Evolutionary conservation across 2,113 vertebrate genomes (phyloP).

Genomic region (Trichechus manatus): DNA sequence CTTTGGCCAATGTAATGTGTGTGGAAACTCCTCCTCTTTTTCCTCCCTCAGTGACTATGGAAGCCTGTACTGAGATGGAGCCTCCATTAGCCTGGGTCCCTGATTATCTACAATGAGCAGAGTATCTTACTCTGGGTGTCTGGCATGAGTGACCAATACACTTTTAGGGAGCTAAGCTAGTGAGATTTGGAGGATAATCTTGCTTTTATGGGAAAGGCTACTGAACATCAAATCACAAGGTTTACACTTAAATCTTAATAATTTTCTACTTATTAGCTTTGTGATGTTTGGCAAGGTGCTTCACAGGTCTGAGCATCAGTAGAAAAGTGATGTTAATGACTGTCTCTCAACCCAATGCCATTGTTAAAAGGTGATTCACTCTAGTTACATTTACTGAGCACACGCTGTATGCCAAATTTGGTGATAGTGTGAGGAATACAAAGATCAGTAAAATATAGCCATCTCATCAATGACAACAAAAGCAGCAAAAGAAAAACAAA

Average conservation of each 20-base stretch:
- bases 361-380: not conserved
- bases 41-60: not conserved
- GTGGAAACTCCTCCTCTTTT: not conserved
- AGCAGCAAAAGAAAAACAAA: not conserved
- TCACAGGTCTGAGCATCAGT: not conserved
- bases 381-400: not conserved
- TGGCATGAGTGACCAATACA: not conserved
- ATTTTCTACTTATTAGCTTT: not conserved
- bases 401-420: not conserved
- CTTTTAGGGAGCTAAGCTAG: not conserved
- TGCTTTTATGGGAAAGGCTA: not conserved
- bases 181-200: not conserved
- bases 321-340: not conserved
- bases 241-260: not conserved
- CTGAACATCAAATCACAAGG: not conserved
- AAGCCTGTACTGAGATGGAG: not conserved
- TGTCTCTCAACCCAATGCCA: not conserved
- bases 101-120: not conserved
- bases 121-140: not conserved
- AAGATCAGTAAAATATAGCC: not conserved
- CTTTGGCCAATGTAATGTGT: not conserved
- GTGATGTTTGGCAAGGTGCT: not conserved
- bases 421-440: not conserved
- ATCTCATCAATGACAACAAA: not conserved
- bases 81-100: not conserved